Base-by-base conservation (phyloP, 2,888 invertebrate genomes). In the Agrotis clavis region DNA sequence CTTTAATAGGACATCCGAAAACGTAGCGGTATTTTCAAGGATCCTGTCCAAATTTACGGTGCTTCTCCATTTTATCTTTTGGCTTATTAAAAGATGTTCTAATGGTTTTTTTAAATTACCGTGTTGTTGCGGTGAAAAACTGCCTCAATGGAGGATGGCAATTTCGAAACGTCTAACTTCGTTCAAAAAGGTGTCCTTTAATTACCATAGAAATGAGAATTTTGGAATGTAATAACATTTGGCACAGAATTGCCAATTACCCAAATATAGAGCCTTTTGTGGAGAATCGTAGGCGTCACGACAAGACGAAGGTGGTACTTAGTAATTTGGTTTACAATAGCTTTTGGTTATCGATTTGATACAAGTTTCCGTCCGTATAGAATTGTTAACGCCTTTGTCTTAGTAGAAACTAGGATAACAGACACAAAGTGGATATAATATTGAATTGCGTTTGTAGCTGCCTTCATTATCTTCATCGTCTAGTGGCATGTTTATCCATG, bases 21-120 rank as follows among this genome's bases (percentile, higher is more conserved):
- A 81, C 54, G 45, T 69, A 69, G 14, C 81, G 69, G 60, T 75
- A 80, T 57, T 68, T 69, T 57, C 53, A 48, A 48, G 69, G 56
- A 76, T 53, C 48, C 16, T 45, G 25, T 65, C 30, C 30, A 61
- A 65, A 57, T 60, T 48, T 48, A 61, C 47, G 41, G 21, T 19
- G 35, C 41, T 57, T 53, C 19, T 80, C 9, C 30, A 18, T 66
- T 57, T 51, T 56, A 74, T 78, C 35, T 61, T 30, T 50, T 62
- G 16, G 45, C 30, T 45, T 66, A 30, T 59, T 61, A 65, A 59
- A 53, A 45, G n/a, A 13, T 41, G 13, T 19, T 13, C 25, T 67
- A 65, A 79, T 51, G 21, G 48, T 45, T 62, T 51, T 41, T 50
- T 35, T 19, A 60, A 35, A 65, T 72, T 21, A 47, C 16, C 4